Evolutionary conservation across 2,797 vertebrate genomes (phyloP), one percentile per base, ranked within the genome.

Genomic region (Hipposideros larvatus): DNA sequence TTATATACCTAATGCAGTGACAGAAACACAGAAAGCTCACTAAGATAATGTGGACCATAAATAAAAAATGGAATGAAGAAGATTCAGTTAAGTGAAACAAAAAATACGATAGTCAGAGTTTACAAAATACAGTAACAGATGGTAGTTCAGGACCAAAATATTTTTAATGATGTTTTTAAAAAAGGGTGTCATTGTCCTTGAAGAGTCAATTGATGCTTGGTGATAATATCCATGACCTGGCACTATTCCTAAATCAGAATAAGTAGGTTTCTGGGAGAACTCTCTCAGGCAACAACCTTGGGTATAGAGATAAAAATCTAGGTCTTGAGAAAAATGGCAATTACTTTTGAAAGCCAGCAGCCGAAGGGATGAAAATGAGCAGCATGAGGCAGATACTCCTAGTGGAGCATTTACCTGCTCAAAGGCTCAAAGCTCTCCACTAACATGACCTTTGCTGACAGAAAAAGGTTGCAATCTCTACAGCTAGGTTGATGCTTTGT

Each of bases 31-130:
- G 26, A 70, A 65, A 80, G 7, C 41, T 92, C n/a, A 43, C 21
- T 70, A 87, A 94, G 73, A 43, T 63, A 46, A 11, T 59, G 3
- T 18, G 70, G 34, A 18, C 1, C 14, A 83, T 79, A 94, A 82
- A 57, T 75, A 55, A 91, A 91, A 94, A 77, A 53, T 87, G 24
- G 11, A 85, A 86, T 75, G 8, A 86, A 93, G 48, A 74, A 83
- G 7, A 82, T 55, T 74, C 31, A 55, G 1, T 55, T 68, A 21
- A 26, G 14, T 92, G 7, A 18, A 71, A 5, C 7, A 91, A 95
- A 90, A 88, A 87, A 66, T 57, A 74, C 37, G 2, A 77, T 71
- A 51, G 83, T 71, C 0, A 48, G 18, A 48, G 26, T 61, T 77
- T 9, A 13, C 2, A 24, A 55, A 26, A 91, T 77, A 93, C 75